Evolutionary conservation across 2,113 vertebrate species (phyloP), one percentile per base, ranked within the genome.

Genomic region (Condylura cristata): DNA sequence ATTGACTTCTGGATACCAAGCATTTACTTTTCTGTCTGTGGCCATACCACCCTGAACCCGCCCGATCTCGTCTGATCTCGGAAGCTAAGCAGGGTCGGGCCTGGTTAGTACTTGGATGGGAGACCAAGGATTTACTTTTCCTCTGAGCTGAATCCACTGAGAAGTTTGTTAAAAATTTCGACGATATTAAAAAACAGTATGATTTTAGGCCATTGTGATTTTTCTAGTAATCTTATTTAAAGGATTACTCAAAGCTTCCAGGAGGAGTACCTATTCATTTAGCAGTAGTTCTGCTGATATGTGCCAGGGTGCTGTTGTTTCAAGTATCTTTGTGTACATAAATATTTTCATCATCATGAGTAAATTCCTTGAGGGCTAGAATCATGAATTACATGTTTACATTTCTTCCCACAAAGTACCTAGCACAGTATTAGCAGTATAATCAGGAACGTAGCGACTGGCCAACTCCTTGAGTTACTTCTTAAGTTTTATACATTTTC

Each of bases 161-260:
- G 48, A 84, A 34, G 30, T 44, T 63, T 39, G 65, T 14, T 86
- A 34, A 6, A 82, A 71, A 41, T 65, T 48, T 39, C 86, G 56
- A 24, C 56, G 28, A 68, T 60, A 60, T 63, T 93, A 48, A 89
- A 71, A 37, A 66, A 65, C 70, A 74, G 13, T 7, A 17, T 28
- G 74, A 32, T 80, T 61, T 80, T 85, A 63, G 65, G 24, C 13
- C 24, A 82, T 85, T 61, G 44, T 56, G 16, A 22, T 86, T 89
- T 93, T 84, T 91, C 46, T 91, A 17, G 61, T 80, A 41, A 58
- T 44, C 70, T 81, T 86, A 41, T 66, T 66, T 89, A 48, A 89
- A 86, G 53, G 44, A 80, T 90, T 90, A 13, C 8, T 0, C 44
- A 37, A 3, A 3, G 51, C 61, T 91, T 82, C 41, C 41, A 39